Percentiles rank a stretch among this genome's conserved stretches.
Conservation (phyloP, 2,888 invertebrate species). For the Oscheius myriophilus region DNA sequence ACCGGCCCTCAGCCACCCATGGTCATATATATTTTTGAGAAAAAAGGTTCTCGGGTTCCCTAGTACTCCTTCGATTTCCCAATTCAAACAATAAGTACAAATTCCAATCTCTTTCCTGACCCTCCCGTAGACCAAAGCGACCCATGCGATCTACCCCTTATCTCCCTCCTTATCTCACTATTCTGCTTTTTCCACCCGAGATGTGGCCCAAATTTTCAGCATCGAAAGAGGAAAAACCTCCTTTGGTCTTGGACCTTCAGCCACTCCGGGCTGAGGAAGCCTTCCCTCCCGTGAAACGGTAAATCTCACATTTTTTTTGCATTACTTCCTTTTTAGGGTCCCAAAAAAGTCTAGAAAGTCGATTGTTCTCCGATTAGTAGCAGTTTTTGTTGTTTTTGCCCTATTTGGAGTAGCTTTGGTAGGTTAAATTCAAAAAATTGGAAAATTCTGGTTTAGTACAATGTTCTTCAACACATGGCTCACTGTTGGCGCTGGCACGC, state of each 20-base stretch:
- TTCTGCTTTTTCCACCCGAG: constrained; percentile 3
- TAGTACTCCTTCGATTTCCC: too few relatives aligned
- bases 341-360: neutral
- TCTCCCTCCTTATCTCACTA: constrained; percentile 3
- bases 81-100: neutral
- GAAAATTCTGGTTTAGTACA: constrained; percentile 1
- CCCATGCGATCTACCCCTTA: neutral
- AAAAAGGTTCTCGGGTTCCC: too few relatives aligned
- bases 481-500: constrained; percentile 3
- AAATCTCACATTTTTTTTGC: neutral
- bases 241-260: neutral
- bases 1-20: too few relatives aligned
- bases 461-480: constrained; percentile 9
- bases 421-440: neutral
- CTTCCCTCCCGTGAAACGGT: neutral
- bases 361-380: neutral
- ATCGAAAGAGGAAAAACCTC: constrained; percentile 7
- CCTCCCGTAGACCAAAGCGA: neutral
- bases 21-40: too few relatives aligned
- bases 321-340: neutral
- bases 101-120: neutral
- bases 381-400: neutral
- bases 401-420: constrained; percentile 4
- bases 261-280: neutral
- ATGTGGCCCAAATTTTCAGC: constrained; percentile 21